Conservation (phyloP, 2,888 invertebrate genomes). For the Dilophus febrilis region DNA sequence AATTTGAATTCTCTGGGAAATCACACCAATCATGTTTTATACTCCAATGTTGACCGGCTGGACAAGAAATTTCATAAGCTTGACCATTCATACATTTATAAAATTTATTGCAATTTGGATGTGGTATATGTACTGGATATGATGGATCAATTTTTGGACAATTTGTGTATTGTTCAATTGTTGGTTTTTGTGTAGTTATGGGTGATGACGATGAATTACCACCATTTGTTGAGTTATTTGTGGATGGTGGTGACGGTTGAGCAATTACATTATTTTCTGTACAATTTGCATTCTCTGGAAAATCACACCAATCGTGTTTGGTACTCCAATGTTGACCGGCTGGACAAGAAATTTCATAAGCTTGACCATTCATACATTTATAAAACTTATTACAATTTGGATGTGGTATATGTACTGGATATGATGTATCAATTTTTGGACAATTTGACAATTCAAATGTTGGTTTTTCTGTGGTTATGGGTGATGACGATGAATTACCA, state of each 20-base stretch:
- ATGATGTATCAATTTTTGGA: background rate
- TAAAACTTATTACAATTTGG: constrained; percentile 3
- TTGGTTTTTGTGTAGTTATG: background rate
- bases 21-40: too few species aligned
- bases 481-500: constrained; percentile 3
- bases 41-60: too few species aligned
- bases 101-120: too few species aligned
- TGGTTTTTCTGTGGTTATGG: background rate
- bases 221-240: background rate
- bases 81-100: too few species aligned
- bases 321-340: constrained; percentile 3
- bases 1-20: too few species aligned
- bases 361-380: constrained; percentile 2
- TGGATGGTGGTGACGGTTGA: too few species aligned
- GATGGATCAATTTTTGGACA: too few species aligned
- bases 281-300: constrained; percentile 3
- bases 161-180: background rate
- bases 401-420: background rate
- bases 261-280: background rate
- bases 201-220: constrained; percentile 2
- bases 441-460: constrained; percentile 1
- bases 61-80: too few species aligned
- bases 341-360: background rate
- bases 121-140: too few species aligned
- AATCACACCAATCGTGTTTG: constrained; percentile 5